Evolutionary conservation across 1,140 invertebrate species (phyloP).

Genomic region (Mamestra configurata): DNA sequence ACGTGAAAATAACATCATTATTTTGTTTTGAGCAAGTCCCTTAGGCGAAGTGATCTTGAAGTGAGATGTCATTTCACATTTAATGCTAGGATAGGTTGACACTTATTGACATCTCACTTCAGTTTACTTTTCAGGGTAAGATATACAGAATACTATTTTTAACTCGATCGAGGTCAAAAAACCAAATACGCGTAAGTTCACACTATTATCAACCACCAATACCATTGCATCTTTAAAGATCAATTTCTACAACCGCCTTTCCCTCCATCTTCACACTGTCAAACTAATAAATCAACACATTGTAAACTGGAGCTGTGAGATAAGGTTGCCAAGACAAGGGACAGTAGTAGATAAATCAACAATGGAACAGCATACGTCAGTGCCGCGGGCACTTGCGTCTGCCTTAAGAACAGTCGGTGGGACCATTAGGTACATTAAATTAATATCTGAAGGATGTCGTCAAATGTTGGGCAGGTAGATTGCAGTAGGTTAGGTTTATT

Average conservation of each 20-base stretch:
- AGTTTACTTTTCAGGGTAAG: too few relatives aligned
- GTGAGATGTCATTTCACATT: too few relatives aligned
- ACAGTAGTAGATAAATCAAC: constrained; percentile 36
- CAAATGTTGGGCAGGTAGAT: constrained; percentile 24
- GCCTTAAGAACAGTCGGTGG: constrained; percentile 62
- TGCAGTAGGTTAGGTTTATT: constrained; percentile 33
- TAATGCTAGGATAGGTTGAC: too few relatives aligned
- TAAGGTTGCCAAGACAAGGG: neutral
- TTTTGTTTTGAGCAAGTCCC: too few relatives aligned
- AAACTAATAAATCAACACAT: constrained; percentile 42
- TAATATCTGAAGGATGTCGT: constrained; percentile 77
- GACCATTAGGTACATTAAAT: constrained; percentile 82
- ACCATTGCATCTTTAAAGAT: neutral
- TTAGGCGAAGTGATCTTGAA: too few relatives aligned
- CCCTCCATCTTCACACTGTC: constrained; percentile 1
- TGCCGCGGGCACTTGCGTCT: constrained; percentile 42
- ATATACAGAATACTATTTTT: too few relatives aligned
- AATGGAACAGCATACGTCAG: constrained; percentile 29
- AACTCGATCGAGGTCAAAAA: too few relatives aligned
- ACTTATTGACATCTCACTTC: too few relatives aligned
- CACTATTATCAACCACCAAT: neutral
- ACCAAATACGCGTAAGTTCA: neutral
- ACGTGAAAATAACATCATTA: too few relatives aligned
- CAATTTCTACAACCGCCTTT: neutral
- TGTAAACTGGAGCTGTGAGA: constrained; percentile 25